A percentile compares a stretch with the other conserved stretches of the same genome.
Conservation (phyloP, 1,140 invertebrate species). For the Physella acuta region DNA sequence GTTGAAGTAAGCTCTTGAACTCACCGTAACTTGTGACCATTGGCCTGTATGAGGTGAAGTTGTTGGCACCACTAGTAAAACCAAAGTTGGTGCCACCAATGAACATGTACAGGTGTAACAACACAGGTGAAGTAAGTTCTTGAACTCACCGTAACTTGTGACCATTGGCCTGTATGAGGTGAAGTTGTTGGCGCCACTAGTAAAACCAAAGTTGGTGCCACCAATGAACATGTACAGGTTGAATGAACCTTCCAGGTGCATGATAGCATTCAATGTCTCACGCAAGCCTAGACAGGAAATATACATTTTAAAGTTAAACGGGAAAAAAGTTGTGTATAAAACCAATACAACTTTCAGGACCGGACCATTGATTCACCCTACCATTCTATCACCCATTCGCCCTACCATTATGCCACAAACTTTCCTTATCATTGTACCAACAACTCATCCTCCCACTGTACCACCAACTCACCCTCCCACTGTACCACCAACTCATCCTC, state of each 20-base stretch:
- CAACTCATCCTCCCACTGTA: too few relatives aligned
- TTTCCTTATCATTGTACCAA: too few relatives aligned
- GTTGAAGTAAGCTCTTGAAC: too few relatives aligned
- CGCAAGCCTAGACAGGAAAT: conserved; percentile 5
- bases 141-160: conserved; percentile 63
- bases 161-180: conserved; percentile 60
- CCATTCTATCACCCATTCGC: too few relatives aligned
- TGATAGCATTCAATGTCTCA: background rate
- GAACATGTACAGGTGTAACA: conserved; percentile 70
- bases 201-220: conserved; percentile 73
- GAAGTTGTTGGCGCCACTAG: conserved; percentile 66
- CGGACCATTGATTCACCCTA: too few relatives aligned
- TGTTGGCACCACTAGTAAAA: conserved; percentile 69
- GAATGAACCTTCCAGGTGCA: conserved; percentile 63
- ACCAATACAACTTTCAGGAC: background rate
- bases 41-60: conserved; percentile 51
- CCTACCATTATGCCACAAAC: too few relatives aligned
- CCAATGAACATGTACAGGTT: conserved; percentile 76
- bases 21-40: conserved; percentile 66
- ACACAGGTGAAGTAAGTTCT: background rate
- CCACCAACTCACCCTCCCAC: too few relatives aligned
- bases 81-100: conserved; percentile 74
- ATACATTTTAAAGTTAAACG: background rate
- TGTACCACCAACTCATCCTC: too few relatives aligned
- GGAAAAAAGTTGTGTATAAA: background rate